Evolutionary conservation across 2,113 vertebrate species (phyloP).

Genomic region (Camelus bactrianus): DNA sequence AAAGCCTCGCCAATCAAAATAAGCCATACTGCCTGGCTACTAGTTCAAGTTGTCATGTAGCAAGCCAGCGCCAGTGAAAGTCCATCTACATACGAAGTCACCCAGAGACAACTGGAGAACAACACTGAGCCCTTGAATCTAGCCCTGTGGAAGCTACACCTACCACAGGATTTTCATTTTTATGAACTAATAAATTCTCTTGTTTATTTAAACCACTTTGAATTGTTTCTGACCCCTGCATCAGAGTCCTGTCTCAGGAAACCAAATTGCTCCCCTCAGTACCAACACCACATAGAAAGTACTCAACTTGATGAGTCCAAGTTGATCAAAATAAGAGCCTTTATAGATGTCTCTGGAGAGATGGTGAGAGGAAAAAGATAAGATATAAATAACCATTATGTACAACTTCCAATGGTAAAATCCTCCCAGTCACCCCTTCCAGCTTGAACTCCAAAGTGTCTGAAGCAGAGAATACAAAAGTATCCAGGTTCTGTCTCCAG

Average conservation of each 20-base stretch:
- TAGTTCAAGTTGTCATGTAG: not conserved
- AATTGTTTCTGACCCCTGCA: not conserved
- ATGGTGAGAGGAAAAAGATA: not conserved
- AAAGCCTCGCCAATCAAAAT: not conserved
- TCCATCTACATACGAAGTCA: not conserved
- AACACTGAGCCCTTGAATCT: no score
- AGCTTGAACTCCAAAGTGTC: not conserved
- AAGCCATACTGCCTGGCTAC: not conserved
- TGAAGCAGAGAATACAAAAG: not conserved
- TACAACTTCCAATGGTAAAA: conserved; percentile 48
- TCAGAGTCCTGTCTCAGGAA: not conserved
- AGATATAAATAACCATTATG: conserved; percentile 73
- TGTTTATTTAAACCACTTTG: not conserved
- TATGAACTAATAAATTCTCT: not conserved
- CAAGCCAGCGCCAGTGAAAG: not conserved
- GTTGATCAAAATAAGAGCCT: conserved; percentile 59
- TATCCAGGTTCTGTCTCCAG: conserved; percentile 16
- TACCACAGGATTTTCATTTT: not conserved
- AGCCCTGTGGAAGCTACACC: not conserved
- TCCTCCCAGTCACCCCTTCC: conserved; percentile 5
- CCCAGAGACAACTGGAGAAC: not conserved
- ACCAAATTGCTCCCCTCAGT: not conserved
- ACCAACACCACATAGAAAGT: conserved; percentile 6
- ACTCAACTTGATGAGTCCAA: not conserved
- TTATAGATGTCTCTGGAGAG: conserved; percentile 54